phyloP scores from a whole-genome alignment of 2,797 vertebrate genomes.

The Potorous gilbertii region DNA sequence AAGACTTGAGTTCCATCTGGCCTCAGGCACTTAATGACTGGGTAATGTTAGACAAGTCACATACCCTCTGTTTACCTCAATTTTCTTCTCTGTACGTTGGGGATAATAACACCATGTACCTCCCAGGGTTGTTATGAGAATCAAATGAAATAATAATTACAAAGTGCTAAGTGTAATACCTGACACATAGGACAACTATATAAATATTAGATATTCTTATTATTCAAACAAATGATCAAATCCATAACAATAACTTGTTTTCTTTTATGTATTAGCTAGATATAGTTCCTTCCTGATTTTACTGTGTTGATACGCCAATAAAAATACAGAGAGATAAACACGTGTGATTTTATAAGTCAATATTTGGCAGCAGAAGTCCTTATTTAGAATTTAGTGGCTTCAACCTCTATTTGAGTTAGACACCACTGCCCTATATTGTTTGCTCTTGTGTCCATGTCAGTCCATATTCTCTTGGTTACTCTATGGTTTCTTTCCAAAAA shows the following conservation, averaged over 20 bases:
- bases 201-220: background rate
- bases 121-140: background rate
- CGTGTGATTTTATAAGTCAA: background rate
- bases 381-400: background rate
- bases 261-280: background rate
- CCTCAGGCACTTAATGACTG: background rate
- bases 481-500: background rate
- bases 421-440: background rate
- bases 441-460: background rate
- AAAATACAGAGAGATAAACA: background rate
- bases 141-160: background rate
- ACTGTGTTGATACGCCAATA: background rate
- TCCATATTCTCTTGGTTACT: background rate
- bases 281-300: background rate
- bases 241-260: background rate
- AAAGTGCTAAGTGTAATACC: background rate
- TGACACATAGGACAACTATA: background rate
- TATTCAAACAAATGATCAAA: background rate
- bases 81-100: background rate
- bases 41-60: background rate
- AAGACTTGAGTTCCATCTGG: background rate
- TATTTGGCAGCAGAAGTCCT: background rate
- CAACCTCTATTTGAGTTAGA: background rate
- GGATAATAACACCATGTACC: background rate
- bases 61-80: background rate